Evolutionary conservation across 2,113 vertebrate species (phyloP).

Genomic region (Hippocampus comes): DNA sequence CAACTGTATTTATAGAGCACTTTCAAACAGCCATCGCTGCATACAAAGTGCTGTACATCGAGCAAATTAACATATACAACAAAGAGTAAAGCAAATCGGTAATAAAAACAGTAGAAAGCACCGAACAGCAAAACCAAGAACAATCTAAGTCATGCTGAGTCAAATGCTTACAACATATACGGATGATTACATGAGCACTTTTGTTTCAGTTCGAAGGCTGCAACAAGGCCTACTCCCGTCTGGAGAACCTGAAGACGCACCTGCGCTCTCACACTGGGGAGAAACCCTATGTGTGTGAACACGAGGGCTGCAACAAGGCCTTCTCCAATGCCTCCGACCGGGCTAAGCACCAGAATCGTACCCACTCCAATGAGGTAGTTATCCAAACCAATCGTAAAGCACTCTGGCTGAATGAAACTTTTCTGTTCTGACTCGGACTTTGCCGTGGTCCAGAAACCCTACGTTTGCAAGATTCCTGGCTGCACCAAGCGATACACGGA

Average conservation of each 20-base stretch:
- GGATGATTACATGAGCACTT: background rate
- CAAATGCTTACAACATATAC: background rate
- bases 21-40: too few relatives aligned
- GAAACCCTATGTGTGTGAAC: conserved; percentile 95
- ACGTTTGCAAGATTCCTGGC: conserved; percentile 93
- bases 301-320: conserved; percentile 95
- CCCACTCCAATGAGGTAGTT: conserved; percentile 92
- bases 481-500: conserved; percentile 97
- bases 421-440: background rate
- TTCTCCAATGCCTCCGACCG: conserved; percentile 96
- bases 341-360: conserved; percentile 96
- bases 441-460: conserved; percentile 82
- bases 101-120: too few relatives aligned
- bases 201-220: conserved; percentile 90
- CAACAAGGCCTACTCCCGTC: conserved; percentile 95
- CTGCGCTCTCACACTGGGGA: conserved; percentile 93
- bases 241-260: conserved; percentile 97
- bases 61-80: too few relatives aligned
- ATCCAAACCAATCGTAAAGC: background rate
- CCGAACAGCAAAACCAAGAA: too few relatives aligned
- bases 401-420: background rate
- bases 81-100: too few relatives aligned
- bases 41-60: too few relatives aligned
- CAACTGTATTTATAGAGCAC: too few relatives aligned
- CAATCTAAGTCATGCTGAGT: too few relatives aligned